Evolutionary conservation across 2,113 vertebrate genomes (phyloP), one percentile per base, ranked within the genome.

Genomic region (Pogonocichla stellata): DNA sequence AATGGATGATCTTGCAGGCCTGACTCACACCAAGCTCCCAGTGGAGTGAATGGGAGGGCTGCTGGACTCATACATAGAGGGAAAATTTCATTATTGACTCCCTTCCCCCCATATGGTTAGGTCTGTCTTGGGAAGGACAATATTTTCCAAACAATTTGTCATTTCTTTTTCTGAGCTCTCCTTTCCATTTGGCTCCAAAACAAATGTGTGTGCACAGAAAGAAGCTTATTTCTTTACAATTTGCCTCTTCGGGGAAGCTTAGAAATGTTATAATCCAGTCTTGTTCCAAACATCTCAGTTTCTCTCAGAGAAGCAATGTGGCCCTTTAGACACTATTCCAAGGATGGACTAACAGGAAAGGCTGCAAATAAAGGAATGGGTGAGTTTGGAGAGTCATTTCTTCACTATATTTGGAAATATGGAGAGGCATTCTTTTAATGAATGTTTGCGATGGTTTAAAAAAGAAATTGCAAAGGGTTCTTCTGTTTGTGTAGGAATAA

Each of bases 141-240:
- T 64, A 93, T 96, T 95, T 95, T 96, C 92, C 95, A 86, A 95
- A 93, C 80, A 95, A 91, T 92, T 84, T 96, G 75, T 84, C 91
- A 19, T 75, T 70, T 84, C 64, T 82, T 86, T 71, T 77, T 67
- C 91, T 71, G 73, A 84, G 69, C 22, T 95, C 65, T 96, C 83
- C 91, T 96, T 93, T 93, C 83, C 86, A 74, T 84, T 92, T 97
- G 94, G 95, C 92, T 92, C 80, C 40, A 31, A 87, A 91, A 73
- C 48, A 79, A 94, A 80, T 33, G 77, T 93, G 65, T 8, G 1
- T 92, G 89, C 88, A 50, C 65, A 91, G 89, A 94, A 86, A 78
- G 75, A 56, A 66, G 23, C 26, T 84, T 81, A 81, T 69, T 84
- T 77, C 84, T 92, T 92, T 71, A 73, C 72, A 60, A 11, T 91